Evolutionary conservation across 2,797 vertebrate genomes (phyloP), one percentile per base, ranked within the genome.

Genomic region (Thaleichthys pacificus): DNA sequence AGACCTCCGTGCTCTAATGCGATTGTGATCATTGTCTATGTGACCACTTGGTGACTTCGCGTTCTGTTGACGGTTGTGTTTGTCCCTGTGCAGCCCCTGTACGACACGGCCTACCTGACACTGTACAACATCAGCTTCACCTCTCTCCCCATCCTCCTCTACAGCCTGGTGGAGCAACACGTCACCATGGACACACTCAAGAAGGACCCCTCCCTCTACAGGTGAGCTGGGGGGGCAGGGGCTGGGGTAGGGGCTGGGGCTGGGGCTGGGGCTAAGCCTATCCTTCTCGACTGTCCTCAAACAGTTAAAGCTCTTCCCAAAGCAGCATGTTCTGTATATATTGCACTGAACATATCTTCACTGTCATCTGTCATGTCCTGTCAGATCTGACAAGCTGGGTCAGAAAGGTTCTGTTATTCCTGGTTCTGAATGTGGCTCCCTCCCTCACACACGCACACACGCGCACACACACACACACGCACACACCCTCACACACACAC

Each of bases 111-210:
- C 15, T 99, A 98, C 87, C 91, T 99, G 87, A 99, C 97, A 42
- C 89, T 99, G 85, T 99, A 99, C 93, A 99, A 99, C 93, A 99
- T 99, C 94, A 98, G 97, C 92, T 99, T 99, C 91, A 99, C 97
- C 61, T 99, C 97, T 17, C 95, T 99, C 80, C 97, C 97, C 81
- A 98, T 99, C 91, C 95, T 99, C 69, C 90, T 99, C 72, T 98
- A 97, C 70, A 96, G 97, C 88, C 94, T 99, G 70, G 93, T 97
- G 70, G 97, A 99, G 88, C 95, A 99, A 82, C 97, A 99, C 12
- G 90, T 99, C 83, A 92, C 94, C 89, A 87, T 93, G 67, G 97
- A 99, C 5, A 92, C 94, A 0, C 93, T 99, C 68, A 96, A 94
- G 89, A 94, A 93, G 82, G 96, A 99, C 67, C 97, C 97, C 7